Percentiles rank a stretch among this genome's conserved stretches.
Conservation (phyloP, 53 echinoderm and acorn worm genomes). For the Paracentrotus lividus region DNA sequence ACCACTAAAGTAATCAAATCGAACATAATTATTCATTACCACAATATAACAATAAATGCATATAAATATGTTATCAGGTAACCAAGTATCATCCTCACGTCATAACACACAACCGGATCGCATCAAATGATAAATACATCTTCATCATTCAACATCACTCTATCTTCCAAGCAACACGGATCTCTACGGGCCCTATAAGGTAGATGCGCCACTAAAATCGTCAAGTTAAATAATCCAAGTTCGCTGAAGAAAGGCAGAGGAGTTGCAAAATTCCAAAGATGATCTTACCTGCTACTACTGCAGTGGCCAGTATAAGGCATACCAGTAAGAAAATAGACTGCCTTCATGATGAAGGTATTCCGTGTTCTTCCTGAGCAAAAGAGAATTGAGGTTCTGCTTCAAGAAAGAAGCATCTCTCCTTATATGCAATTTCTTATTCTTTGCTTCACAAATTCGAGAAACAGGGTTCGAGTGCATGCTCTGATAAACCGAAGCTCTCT, state of each 20-base stretch:
- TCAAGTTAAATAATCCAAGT: not conserved
- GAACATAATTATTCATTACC: no score
- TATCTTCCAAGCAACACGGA: no score
- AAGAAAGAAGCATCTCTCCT: not conserved
- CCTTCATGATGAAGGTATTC: slow-evolving; percentile 71
- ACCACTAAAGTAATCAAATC: no score
- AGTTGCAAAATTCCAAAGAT: not conserved
- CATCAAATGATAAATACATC: no score
- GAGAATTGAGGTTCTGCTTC: not conserved
- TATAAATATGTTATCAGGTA: not conserved
- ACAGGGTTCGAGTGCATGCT: slow-evolving; percentile 39
- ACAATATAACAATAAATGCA: no score
- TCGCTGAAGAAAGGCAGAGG: not conserved
- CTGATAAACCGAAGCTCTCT: not conserved
- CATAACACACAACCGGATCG: no score
- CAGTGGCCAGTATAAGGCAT: slow-evolving; percentile 59
- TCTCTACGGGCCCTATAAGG: no score
- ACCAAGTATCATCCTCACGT: no score
- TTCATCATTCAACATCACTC: no score
- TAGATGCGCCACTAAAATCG: not conserved
- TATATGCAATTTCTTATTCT: slow-evolving; percentile 28
- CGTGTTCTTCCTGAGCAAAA: slow-evolving; percentile 8
- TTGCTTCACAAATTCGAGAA: not conserved
- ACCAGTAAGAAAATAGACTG: slow-evolving; percentile 68
- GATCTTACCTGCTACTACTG: slow-evolving; percentile 66